These are phyloP conservation scores for Pandemis cinnamomeana DNA, from an alignment of 2,888 invertebrate species.

Conservation along the genomic window DNA sequence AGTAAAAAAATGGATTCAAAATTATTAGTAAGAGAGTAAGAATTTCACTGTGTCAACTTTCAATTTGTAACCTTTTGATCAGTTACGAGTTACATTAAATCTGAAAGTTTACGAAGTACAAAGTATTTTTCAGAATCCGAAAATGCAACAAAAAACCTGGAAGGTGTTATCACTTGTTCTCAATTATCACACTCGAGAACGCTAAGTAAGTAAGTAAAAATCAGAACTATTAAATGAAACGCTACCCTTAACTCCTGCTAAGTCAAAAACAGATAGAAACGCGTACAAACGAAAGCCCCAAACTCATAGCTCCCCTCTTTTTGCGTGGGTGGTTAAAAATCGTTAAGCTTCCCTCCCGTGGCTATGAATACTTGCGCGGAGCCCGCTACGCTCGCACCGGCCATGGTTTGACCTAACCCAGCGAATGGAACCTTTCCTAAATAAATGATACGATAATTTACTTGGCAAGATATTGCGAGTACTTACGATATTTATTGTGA, in stretches of 20 bases:
- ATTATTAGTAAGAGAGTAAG: no score
- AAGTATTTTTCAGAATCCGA: no score
- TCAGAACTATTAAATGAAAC: neutral
- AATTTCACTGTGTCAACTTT: no score
- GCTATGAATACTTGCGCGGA: constrained; percentile 11
- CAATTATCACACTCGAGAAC: no score
- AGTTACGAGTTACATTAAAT: no score
- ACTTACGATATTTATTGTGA: neutral
- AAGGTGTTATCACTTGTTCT: no score
- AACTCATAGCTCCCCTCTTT: constrained; percentile 1
- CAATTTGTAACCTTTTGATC: no score
- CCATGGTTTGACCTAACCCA: neutral
- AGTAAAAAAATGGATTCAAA: no score
- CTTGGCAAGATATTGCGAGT: neutral
- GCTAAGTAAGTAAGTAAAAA: neutral
- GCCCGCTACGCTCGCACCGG: constrained; percentile 1
- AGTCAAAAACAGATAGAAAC: neutral
- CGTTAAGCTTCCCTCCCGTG: constrained; percentile 11
- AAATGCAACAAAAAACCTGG: no score
- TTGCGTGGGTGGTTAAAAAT: constrained; percentile 4
- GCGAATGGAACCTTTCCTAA: neutral
- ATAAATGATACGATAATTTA: neutral
- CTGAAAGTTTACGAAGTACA: no score
- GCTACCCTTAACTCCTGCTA: neutral
- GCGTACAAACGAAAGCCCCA: neutral